A percentile compares a stretch with the other conserved stretches of the same genome.
Evolutionary conservation across 1,140 invertebrate genomes (phyloP).

Genomic region (Epicauta chinensis): DNA sequence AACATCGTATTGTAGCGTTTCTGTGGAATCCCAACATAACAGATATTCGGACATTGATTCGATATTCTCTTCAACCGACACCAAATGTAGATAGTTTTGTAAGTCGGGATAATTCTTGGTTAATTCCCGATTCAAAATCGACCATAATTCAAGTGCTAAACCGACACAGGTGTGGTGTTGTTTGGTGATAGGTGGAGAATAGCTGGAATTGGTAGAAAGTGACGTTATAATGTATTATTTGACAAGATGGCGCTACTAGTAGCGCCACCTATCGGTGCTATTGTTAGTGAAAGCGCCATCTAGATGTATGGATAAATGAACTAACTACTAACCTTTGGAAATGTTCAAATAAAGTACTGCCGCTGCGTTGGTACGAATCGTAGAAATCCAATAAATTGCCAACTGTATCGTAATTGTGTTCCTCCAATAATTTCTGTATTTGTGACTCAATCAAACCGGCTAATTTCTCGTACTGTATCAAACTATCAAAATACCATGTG

Average conservation of each 20-base stretch:
- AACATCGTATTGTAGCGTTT: conserved; percentile 54
- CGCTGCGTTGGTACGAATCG: conserved; percentile 59
- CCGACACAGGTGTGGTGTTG: conserved; percentile 84
- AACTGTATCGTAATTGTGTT: conserved; percentile 80
- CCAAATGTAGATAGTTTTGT: conserved; percentile 60
- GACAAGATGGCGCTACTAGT: too few species aligned
- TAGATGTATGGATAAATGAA: too few species aligned
- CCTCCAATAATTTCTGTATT: conserved; percentile 67
- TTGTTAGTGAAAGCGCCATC: too few species aligned
- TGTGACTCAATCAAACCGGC: conserved; percentile 67
- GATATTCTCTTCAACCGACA: conserved; percentile 84
- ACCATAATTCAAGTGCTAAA: conserved; percentile 70
- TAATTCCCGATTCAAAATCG: conserved; percentile 49
- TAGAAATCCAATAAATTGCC: conserved; percentile 79
- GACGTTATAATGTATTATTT: too few species aligned
- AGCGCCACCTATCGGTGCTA: too few species aligned
- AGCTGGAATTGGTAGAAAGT: conserved; percentile 40
- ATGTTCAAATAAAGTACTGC: conserved; percentile 57
- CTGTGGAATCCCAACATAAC: conserved; percentile 47
- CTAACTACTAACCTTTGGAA: conserved; percentile 49
- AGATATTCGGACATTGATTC: conserved; percentile 61
- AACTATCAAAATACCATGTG: conserved; percentile 47
- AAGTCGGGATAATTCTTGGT: conserved; percentile 59
- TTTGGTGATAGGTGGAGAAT: conserved; percentile 60
- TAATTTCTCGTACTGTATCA: conserved; percentile 73